Base-by-base conservation (phyloP, 2,797 vertebrate species). In the Enteromius radiatus region DNA sequence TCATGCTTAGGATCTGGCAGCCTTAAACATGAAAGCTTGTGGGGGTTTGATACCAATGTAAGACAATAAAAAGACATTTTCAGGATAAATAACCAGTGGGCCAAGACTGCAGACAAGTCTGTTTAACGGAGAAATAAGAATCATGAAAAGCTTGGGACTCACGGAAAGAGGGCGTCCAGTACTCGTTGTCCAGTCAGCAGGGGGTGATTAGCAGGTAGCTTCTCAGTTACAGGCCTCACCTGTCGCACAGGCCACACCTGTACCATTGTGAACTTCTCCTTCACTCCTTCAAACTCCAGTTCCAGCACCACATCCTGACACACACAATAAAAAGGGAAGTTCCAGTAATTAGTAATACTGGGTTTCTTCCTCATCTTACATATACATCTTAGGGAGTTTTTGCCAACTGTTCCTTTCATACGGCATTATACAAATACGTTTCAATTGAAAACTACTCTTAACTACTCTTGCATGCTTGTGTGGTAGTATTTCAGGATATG, bases 171-270 rank as follows among this genome's bases (percentile, higher is more conserved):
- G 23, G 97, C 96, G 71, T 96, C 95, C 75, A 96, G 93, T 41
- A 96, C 95, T 63, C 96, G 91, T 14, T 96, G 96, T 80, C 96
- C 96, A 23, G 96, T 96, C 84, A 96, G 87, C 5, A 98, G 92
- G 38, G 97, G 97, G 85, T 98, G 95, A 88, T 97, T 98, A 82
- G 97, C 96, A 0, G 96, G 97, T 38, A 99, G 92, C 89, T 98
- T 99, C 93, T 98, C 97, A 0, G 97, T 98, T 87, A 98, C 97
- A 1, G 97, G 97, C 12, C 97, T 96, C 26, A 98, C 92, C 80
- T 98, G 96, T 85, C 97, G 95, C 63, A 99, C 97, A 2, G 97
- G 97, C 97, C 97, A 99, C 9, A 99, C 93, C 88, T 99, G 97
- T 78, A 98, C 93, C 97, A 98, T 98, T 54, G 93, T 97, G 91